Evolutionary conservation across 1,140 invertebrate genomes (phyloP), one percentile per base, ranked within the genome.

Genomic region (Bombus haemorrhoidalis): DNA sequence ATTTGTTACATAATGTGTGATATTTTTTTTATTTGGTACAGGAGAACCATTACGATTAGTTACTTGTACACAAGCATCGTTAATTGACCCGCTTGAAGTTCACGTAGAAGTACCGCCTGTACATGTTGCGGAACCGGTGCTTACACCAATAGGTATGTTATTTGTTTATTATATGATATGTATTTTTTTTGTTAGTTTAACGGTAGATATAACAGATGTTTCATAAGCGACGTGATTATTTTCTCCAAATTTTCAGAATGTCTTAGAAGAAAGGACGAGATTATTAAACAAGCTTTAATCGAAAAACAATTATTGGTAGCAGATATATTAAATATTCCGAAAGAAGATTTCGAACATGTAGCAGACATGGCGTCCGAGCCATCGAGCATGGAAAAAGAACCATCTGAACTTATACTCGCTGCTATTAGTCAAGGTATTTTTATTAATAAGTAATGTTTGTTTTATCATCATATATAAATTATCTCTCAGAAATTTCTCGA

Each of bases 21-120:
- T 76, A 73, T 74, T 32, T 86, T 81, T 74, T 34, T 6, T 72
- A 81, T 72, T 81, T 91, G 91, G 92, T 88, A 85, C 93, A 34
- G 88, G 87, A n/a, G 95, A 95, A 72, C 86, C 95, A 32, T 83
- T 95, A 66, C 91, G 95, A 85, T 85, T 95, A 86, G 92, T 94
- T 9, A 95, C 94, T 9, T 95, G 96, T 89, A 96, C 96, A 77
- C 95, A 97, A 91, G 96, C 96, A 72, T 96, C 96, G 28, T 95
- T 98, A 47, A 97, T 98, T 87, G 97, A 98, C 88, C 98, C 98
- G 32, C 96, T 96, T 66, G 97, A 98, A 94, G 97, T 98, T 85
- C 96, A 97, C 85, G 96, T 98, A 47, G 97, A 96, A 84, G 96
- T 97, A 91, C 96, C 96, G 87, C 96, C 97, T 39, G 96, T 98